phyloP scores from a whole-genome alignment of 2,888 invertebrate genomes.

The Xestobium rufovillosum region DNA sequence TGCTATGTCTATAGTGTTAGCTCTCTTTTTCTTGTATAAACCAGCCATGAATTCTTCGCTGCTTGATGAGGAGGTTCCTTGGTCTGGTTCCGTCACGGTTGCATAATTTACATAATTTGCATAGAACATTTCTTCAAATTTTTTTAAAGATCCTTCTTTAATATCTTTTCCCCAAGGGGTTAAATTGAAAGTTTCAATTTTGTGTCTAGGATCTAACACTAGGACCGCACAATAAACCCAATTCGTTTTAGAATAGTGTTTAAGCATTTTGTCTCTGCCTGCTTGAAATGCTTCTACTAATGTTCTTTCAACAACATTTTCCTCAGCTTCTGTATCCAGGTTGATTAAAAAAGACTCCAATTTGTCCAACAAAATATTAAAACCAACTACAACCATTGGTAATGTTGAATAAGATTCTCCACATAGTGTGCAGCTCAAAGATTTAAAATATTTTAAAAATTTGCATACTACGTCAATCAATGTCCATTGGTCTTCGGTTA shows the following conservation, averaged over 20 bases:
- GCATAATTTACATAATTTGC: slow-evolving; percentile 12
- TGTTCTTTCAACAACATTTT: slow-evolving; percentile 19
- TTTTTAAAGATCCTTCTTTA: slow-evolving; percentile 4
- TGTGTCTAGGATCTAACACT: slow-evolving; percentile 26
- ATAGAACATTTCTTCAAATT: slow-evolving; percentile 16
- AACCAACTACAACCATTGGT: slow-evolving; percentile 17
- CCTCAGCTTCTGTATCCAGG: slow-evolving; percentile 19
- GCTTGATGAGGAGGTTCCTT: no score
- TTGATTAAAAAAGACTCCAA: slow-evolving; percentile 17
- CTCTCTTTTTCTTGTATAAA: no score
- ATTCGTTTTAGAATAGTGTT: slow-evolving; percentile 26
- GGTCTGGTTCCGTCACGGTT: no score
- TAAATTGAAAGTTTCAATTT: slow-evolving; percentile 24
- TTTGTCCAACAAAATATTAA: slow-evolving; percentile 24
- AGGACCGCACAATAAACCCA: slow-evolving; percentile 26
- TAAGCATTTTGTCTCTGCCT: slow-evolving; percentile 24
- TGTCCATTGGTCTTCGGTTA: no score
- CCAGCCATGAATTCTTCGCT: slow-evolving; percentile 2
- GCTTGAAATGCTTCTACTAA: slow-evolving; percentile 21
- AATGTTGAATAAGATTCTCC: slow-evolving; percentile 24
- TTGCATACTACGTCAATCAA: slow-evolving; percentile 6
- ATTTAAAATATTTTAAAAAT: slow-evolving; percentile 16
- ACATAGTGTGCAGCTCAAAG: slow-evolving; percentile 11
- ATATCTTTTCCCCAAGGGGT: slow-evolving; percentile 21
- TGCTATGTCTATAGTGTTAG: no score